Base-by-base conservation (phyloP, 2,888 invertebrate species). In the Thera britannica region DNA sequence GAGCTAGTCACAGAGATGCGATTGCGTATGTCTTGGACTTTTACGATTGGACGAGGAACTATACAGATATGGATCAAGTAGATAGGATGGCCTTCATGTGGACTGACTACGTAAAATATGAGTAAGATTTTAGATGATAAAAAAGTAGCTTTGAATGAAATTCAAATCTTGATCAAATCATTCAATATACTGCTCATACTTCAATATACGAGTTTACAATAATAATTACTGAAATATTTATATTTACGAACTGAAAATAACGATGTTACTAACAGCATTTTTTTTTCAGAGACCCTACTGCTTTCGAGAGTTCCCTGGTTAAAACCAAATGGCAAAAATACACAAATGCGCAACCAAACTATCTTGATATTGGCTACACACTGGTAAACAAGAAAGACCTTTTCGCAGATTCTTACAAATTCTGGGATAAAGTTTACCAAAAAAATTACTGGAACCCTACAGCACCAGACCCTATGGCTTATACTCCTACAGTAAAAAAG, bases 1-100 rank as follows among this genome's bases (percentile, higher is more conserved):
- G 92, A 1, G 92, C 93, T 0, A 92, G 90, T 68, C 93, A 93
- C 65, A 86, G 93, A 75, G 93, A 93, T 65, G 92, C 92, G 72
- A 85, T 87, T 0, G 84, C 92, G 0, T 92, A 93, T 60, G 72
- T 92, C 12, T 71, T 92, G 59, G 92, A 93, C 73, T 92, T 93
- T 73, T 85, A 77, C 64, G 83, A 84, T 4, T 85, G 73, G 70
- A 90, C 92, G 0, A 84, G 81, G 11, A 82, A 77, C 34, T 77
- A 80, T 3, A 83, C 79, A 12, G 93, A 93, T 74, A 75, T 92
- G 70, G 85, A 90, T 68, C 88, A 82, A 0, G 85, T 91, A 72
- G 90, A 92, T 51, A 79, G 88, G 1, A 79, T 93, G 86, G 90
- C 88, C 0, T 72, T 76, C 2, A 92, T 93, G 92, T 93, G 93